A percentile compares a stretch with the other conserved stretches of the same genome.
Evolutionary conservation across 2,888 invertebrate genomes (phyloP).

Genomic region (Tenthredo notha): DNA sequence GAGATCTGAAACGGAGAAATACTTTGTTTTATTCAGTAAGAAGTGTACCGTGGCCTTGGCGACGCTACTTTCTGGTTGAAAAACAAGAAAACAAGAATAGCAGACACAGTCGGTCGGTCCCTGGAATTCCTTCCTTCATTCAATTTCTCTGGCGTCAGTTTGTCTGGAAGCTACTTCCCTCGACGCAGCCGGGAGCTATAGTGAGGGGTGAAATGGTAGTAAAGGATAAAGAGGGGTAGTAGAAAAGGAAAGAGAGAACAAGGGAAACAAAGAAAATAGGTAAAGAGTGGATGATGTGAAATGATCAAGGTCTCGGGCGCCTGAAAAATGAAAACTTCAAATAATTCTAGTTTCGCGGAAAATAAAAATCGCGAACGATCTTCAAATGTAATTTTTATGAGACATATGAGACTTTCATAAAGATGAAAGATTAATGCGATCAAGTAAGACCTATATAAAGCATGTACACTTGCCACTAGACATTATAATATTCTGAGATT

Average conservation of each 20-base stretch:
- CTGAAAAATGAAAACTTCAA: neutral
- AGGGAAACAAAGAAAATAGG: neutral
- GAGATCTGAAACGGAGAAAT: neutral
- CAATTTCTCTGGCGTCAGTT: conserved; percentile 52
- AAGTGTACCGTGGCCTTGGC: conserved; percentile 26
- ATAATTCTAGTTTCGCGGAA: conserved; percentile 2
- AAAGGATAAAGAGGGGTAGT: neutral
- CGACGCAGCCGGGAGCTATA: neutral
- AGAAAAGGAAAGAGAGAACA: neutral
- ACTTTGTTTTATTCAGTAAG: conserved; percentile 36
- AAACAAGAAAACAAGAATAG: conserved; percentile 37
- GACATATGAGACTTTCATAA: neutral
- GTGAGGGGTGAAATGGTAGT: neutral
- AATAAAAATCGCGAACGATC: neutral
- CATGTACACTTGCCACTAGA: neutral
- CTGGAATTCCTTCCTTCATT: conserved; percentile 38
- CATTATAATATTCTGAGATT: neutral
- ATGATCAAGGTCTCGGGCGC: conserved; percentile 36
- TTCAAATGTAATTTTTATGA: neutral
- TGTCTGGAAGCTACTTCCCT: conserved; percentile 44
- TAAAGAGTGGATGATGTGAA: conserved; percentile 20
- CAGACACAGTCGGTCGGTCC: conserved; percentile 19
- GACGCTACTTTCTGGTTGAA: conserved; percentile 5
- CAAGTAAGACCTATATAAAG: neutral
- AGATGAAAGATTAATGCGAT: neutral